Percentiles rank a stretch among this genome's conserved stretches.
Evolutionary conservation across 2,888 invertebrate genomes (phyloP).

Genomic region (Luperina nickerlii): DNA sequence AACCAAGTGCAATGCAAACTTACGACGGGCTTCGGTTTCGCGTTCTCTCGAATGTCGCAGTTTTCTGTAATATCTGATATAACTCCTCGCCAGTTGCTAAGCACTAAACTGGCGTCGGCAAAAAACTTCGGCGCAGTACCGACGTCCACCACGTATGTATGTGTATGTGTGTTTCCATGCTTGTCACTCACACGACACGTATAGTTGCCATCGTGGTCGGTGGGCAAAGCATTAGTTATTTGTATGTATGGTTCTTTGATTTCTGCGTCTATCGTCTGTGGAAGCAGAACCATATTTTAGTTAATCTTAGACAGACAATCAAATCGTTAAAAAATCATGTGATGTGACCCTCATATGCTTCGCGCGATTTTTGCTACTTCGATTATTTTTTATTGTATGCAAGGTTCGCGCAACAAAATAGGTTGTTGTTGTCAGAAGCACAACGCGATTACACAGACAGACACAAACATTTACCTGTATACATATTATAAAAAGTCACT

Average conservation of each 20-base stretch:
- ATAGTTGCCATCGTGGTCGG: slow-evolving; percentile 61
- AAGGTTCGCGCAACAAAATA: too few relatives aligned
- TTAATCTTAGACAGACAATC: not conserved
- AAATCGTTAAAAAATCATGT: not conserved
- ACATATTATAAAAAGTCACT: too few relatives aligned
- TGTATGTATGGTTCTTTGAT: slow-evolving; percentile 26
- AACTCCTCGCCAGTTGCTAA: slow-evolving; percentile 51
- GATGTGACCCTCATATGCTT: not conserved
- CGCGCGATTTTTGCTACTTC: not conserved
- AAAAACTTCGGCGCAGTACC: slow-evolving; percentile 48
- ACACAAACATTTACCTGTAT: not conserved
- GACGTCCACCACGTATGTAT: slow-evolving; percentile 60
- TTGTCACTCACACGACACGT: slow-evolving; percentile 63
- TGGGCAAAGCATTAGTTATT: slow-evolving; percentile 22
- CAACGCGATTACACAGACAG: not conserved
- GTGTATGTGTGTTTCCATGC: slow-evolving; percentile 49
- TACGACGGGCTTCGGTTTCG: slow-evolving; percentile 54
- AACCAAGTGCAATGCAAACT: slow-evolving; percentile 18
- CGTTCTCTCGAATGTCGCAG: slow-evolving; percentile 17
- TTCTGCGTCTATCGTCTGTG: slow-evolving; percentile 37
- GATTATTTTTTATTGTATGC: not conserved
- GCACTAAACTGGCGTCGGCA: too few relatives aligned
- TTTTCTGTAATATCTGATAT: slow-evolving; percentile 29
- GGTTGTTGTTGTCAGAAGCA: not conserved
- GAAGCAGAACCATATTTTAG: not conserved